Conservation (phyloP, 2,113 vertebrate genomes). For the Megaptera novaeangliae region DNA sequence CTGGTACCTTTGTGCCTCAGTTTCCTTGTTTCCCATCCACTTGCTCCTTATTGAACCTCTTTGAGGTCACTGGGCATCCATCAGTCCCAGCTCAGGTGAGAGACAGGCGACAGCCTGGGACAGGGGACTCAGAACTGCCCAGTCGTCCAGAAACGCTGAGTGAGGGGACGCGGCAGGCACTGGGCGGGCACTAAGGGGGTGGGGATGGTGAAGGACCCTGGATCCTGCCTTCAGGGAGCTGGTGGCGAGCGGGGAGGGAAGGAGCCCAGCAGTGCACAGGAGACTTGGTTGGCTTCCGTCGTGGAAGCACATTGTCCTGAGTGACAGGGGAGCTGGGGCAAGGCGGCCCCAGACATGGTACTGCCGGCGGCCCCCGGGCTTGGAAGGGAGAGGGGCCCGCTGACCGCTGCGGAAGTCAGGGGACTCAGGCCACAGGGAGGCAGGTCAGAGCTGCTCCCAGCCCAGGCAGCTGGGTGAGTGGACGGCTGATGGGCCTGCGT, state of each 20-base stretch:
- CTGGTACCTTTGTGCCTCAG: neutral
- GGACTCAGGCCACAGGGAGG: neutral
- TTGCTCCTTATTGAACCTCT: neutral
- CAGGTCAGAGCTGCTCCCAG: no score
- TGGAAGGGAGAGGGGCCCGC: neutral
- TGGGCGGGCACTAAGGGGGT: neutral
- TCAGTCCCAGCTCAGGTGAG: neutral
- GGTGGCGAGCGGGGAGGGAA: no score
- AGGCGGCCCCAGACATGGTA: neutral
- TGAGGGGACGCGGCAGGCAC: neutral
- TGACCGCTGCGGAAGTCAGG: neutral
- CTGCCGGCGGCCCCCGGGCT: neutral
- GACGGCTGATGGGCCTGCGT: neutral
- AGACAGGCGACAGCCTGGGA: neutral
- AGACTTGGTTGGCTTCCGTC: neutral
- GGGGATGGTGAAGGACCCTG: neutral
- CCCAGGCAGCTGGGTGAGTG: no score
- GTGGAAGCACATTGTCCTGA: rapidly evolving
- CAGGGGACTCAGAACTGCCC: neutral
- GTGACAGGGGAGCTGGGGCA: no score
- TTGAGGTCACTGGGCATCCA: neutral
- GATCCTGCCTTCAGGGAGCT: neutral
- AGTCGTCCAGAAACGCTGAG: neutral
- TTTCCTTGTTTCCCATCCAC: neutral
- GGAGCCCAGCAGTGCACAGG: neutral